Evolutionary conservation across 2,113 vertebrate species (phyloP).

Genomic region (Axis porcinus): DNA sequence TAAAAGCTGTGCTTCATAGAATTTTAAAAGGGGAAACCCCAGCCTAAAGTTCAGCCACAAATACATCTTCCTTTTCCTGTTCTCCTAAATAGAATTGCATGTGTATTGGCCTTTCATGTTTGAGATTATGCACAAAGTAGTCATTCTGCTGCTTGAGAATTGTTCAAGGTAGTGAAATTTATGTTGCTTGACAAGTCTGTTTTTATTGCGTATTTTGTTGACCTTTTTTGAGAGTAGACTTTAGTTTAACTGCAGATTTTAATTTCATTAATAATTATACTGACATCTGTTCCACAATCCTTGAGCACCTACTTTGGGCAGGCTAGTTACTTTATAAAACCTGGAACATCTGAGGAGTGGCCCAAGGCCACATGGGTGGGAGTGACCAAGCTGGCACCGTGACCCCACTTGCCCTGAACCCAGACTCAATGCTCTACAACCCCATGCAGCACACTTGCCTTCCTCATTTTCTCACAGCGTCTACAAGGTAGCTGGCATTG

Average conservation of each 20-base stretch:
- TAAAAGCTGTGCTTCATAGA: constrained; percentile 46
- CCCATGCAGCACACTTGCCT: not conserved
- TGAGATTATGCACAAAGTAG: constrained; percentile 50
- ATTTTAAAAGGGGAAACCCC: constrained; percentile 53
- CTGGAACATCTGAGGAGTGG: not conserved
- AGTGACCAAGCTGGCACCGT: not conserved
- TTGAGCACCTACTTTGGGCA: not conserved
- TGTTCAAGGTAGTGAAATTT: constrained; percentile 64
- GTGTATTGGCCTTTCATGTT: constrained; percentile 65
- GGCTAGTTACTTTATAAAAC: not conserved
- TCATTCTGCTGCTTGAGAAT: constrained; percentile 63
- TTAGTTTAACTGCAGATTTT: not conserved
- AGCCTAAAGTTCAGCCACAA: constrained; percentile 36
- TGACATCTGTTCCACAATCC: not conserved
- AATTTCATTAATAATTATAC: not conserved
- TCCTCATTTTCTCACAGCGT: not conserved
- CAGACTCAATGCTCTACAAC: not conserved
- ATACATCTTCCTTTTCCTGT: constrained; percentile 4
- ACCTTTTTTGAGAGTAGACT: not conserved
- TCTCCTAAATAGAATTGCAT: constrained; percentile 49
- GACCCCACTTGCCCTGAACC: not conserved
- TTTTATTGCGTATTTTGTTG: constrained; percentile 7
- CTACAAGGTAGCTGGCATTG: not conserved
- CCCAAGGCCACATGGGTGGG: not conserved
- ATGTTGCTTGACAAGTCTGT: constrained; percentile 23